These are phyloP conservation scores for Anableps anableps DNA, from an alignment of 2,797 vertebrate genomes.

Conservation along the genomic window DNA sequence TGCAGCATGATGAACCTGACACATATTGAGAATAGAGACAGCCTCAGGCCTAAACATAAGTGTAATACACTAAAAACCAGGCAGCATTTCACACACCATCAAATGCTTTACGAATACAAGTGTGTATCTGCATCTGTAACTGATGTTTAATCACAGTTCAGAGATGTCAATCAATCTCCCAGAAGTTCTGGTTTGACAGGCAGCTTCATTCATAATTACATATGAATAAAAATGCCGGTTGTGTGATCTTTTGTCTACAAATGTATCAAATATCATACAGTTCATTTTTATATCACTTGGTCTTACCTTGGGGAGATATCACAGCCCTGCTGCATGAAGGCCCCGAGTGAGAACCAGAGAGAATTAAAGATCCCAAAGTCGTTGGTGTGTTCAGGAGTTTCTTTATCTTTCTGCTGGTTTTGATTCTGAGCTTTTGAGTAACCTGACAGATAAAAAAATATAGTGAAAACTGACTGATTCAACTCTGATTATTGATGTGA, in stretches of 20 bases:
- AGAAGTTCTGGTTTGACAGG: background rate
- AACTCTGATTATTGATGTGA: background rate
- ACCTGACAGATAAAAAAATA: conserved; percentile 29
- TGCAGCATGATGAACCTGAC: conserved; percentile 5
- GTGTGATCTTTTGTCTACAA: background rate
- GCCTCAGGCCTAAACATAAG: conserved; percentile 35
- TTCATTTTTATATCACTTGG: background rate
- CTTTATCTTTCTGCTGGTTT: conserved; percentile 76
- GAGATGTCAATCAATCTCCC: background rate
- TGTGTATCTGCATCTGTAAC: conserved; percentile 8
- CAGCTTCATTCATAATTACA: background rate
- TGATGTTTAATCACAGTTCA: background rate
- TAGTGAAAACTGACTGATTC: background rate
- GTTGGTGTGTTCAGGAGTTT: conserved; percentile 78
- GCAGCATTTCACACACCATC: conserved; percentile 39
- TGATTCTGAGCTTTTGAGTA: conserved; percentile 55
- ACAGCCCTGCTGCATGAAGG: conserved; percentile 82
- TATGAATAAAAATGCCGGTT: background rate
- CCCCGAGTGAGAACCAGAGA: conserved; percentile 82
- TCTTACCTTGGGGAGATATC: conserved; percentile 86
- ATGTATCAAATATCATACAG: background rate
- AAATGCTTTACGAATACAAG: background rate
- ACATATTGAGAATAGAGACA: conserved; percentile 39
- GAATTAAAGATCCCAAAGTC: conserved; percentile 86
- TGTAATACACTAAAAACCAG: conserved; percentile 28